Percentiles rank a stretch among this genome's conserved stretches.
These are phyloP conservation scores for Hydrophis major DNA, from an alignment of 2,797 vertebrate genomes.

Conservation along the genomic window DNA sequence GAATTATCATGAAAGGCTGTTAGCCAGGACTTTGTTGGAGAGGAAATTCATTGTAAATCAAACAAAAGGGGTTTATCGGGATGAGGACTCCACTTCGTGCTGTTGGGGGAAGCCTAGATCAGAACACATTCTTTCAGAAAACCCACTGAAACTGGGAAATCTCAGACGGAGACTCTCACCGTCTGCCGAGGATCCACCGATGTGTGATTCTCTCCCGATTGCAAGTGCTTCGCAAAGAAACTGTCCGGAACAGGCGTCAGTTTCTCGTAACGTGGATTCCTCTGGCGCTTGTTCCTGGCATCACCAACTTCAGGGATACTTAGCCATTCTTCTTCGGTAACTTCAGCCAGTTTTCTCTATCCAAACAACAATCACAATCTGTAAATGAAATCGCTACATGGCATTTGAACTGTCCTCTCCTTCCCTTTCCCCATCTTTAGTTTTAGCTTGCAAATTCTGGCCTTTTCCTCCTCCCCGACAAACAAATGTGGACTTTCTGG, in stretches of 20 bases:
- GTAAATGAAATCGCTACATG: neutral
- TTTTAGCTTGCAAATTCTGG: neutral
- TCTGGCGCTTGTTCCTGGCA: conserved; percentile 94
- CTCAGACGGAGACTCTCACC: conserved; percentile 68
- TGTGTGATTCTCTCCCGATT: conserved; percentile 91
- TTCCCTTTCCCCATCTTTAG: too few species aligned
- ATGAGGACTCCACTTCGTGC: too few species aligned
- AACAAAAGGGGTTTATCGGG: too few species aligned
- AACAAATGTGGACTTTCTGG: too few species aligned
- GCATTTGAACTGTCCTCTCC: neutral
- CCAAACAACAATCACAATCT: neutral
- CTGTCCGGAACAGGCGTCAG: conserved; percentile 96
- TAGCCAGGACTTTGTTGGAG: too few species aligned
- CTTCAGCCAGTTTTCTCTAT: conserved; percentile 92
- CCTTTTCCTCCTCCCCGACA: neutral
- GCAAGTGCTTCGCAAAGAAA: conserved; percentile 95
- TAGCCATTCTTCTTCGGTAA: conserved; percentile 96
- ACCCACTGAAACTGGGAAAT: neutral
- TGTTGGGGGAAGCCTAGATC: too few species aligned
- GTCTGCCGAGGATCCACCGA: conserved; percentile 90
- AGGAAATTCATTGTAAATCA: too few species aligned
- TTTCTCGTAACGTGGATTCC: conserved; percentile 95
- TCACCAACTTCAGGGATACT: conserved; percentile 98
- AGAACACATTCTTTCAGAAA: neutral
- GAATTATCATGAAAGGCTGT: too few species aligned